Evolutionary conservation across 2,888 invertebrate genomes (phyloP).

Genomic region (Deroplatys truncata): DNA sequence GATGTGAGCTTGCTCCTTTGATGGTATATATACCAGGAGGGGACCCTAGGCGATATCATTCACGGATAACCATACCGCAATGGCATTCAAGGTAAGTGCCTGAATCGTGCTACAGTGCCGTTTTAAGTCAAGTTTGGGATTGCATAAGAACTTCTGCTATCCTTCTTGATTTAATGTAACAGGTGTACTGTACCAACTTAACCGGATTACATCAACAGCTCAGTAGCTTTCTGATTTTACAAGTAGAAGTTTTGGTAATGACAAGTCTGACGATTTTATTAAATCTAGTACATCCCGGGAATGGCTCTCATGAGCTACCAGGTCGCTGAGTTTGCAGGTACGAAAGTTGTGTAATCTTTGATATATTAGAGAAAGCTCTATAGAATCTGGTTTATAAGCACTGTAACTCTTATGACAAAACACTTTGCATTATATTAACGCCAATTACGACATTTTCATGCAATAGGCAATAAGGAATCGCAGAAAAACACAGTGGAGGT

Average conservation of each 20-base stretch:
- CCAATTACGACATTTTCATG: neutral
- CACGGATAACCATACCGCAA: neutral
- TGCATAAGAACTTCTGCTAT: too few species aligned
- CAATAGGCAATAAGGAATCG: neutral
- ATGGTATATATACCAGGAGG: neutral
- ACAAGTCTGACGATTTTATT: too few species aligned
- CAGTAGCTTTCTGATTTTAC: too few species aligned
- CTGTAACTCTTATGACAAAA: neutral
- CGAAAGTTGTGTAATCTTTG: neutral
- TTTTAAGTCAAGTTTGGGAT: too few species aligned
- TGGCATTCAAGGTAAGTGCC: neutral
- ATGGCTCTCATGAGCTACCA: too few species aligned
- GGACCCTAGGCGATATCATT: neutral
- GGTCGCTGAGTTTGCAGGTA: too few species aligned
- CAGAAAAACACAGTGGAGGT: too few species aligned
- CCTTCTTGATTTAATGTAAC: too few species aligned
- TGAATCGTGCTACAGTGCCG: neutral
- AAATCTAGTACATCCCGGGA: too few species aligned
- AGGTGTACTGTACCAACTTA: too few species aligned
- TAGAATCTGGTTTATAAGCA: neutral
- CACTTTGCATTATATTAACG: neutral
- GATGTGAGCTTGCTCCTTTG: neutral
- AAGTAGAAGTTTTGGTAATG: too few species aligned
- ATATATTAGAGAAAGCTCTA: neutral
- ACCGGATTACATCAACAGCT: too few species aligned